Evolutionary conservation across 2,797 vertebrate species (phyloP).

Genomic region (Heterohyrax brucei): DNA sequence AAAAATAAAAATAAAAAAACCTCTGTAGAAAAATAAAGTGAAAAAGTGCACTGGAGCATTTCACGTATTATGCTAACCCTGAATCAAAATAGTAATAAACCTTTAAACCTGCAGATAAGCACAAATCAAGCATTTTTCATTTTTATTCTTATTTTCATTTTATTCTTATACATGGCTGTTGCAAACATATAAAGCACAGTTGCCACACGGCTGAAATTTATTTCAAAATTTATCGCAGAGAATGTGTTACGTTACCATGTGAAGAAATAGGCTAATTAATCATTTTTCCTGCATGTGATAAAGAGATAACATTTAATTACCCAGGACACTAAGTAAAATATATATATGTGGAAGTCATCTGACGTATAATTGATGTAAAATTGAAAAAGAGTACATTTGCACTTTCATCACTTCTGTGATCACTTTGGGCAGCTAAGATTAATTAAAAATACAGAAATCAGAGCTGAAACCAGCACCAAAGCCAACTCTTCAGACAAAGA

Average conservation of each 20-base stretch:
- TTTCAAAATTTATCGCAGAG: conserved; percentile 34
- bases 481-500: too few relatives aligned
- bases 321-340: background rate
- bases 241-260: background rate
- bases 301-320: conserved; percentile 27
- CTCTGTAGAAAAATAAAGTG: background rate
- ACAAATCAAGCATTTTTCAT: background rate
- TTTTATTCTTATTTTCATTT: background rate
- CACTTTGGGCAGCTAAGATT: conserved; percentile 20
- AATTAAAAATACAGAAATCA: conserved; percentile 36
- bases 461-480: too few relatives aligned
- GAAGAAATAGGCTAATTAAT: background rate
- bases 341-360: background rate
- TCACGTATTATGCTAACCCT: background rate
- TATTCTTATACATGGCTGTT: background rate
- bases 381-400: conserved; percentile 53
- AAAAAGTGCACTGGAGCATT: conserved; percentile 25
- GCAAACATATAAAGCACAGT: background rate
- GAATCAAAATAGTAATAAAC: background rate
- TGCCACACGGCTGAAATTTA: background rate
- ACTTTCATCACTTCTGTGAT: background rate
- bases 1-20: conserved; percentile 34
- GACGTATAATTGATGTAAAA: conserved; percentile 59
- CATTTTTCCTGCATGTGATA: background rate
- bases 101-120: background rate